phyloP scores from a whole-genome alignment of 2,888 invertebrate genomes.

The Odontomyia ornata region DNA sequence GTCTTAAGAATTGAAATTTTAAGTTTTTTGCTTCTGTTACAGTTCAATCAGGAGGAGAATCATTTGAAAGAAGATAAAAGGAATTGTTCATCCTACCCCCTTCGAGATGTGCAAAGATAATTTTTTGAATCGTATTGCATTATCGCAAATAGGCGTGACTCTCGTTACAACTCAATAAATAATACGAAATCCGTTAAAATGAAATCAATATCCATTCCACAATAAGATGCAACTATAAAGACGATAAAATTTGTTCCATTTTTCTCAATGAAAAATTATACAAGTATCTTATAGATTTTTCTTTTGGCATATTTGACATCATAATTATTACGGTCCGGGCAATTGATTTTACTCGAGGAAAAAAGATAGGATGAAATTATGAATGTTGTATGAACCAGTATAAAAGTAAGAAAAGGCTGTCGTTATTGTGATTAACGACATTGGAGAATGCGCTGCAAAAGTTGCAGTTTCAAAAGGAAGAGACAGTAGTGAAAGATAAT shows the following conservation, averaged over 20 bases:
- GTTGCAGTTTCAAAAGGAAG: too few species aligned
- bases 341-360: neutral
- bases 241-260: neutral
- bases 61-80: neutral
- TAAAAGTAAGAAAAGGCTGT: neutral
- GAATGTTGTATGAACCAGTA: neutral
- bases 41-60: neutral
- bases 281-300: conserved; percentile 15
- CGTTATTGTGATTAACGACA: too few species aligned
- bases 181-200: conserved; percentile 40
- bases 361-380: neutral
- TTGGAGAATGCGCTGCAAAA: too few species aligned
- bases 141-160: conserved; percentile 31
- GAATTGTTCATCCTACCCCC: neutral
- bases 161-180: neutral
- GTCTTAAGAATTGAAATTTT: neutral
- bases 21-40: neutral
- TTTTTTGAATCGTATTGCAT: neutral
- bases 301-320: conserved; percentile 13
- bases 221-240: too few species aligned
- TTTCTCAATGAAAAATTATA: neutral
- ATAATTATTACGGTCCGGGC: neutral
- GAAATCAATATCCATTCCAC: conserved; percentile 28
- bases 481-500: neutral
- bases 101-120: neutral